phyloP scores from a whole-genome alignment of 2,113 vertebrate genomes.

The Prochilodus magdalenae region DNA sequence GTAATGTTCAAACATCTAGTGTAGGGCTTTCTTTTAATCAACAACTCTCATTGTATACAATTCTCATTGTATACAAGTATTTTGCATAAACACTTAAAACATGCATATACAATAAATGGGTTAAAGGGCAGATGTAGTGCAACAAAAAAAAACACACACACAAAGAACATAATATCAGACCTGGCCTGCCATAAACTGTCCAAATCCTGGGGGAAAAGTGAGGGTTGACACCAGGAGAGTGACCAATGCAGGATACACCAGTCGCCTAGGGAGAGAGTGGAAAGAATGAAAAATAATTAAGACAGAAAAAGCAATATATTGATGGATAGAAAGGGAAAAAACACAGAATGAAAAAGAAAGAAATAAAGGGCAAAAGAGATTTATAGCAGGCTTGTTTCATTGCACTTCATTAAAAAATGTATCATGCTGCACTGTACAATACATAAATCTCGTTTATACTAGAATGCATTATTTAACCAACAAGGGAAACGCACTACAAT shows the following conservation, averaged over 20 bases:
- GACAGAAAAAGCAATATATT: not conserved
- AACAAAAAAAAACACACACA: not conserved
- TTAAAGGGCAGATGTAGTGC: not conserved
- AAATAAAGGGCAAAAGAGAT: not conserved
- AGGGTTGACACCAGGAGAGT: conserved; percentile 92
- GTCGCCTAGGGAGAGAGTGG: conserved; percentile 75
- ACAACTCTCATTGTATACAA: not conserved
- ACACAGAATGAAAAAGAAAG: not conserved
- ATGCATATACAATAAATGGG: not conserved
- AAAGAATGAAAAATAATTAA: not conserved
- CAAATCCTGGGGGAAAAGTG: conserved; percentile 95
- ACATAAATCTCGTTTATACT: too few relatives aligned
- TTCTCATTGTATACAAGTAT: too few relatives aligned
- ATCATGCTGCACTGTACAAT: too few relatives aligned
- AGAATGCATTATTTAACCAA: too few relatives aligned
- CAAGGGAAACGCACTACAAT: too few relatives aligned
- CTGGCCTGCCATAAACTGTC: conserved; percentile 99
- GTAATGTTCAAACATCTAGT: too few relatives aligned
- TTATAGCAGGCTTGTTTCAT: too few relatives aligned
- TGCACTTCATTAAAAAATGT: too few relatives aligned
- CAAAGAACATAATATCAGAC: conserved; percentile 69
- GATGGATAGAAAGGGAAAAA: not conserved
- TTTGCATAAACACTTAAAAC: too few relatives aligned
- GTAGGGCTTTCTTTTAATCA: not conserved
- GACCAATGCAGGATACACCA: conserved; percentile 94